Evolutionary conservation across 2,797 vertebrate genomes (phyloP), one percentile per base, ranked within the genome.

Genomic region (Cynodonichthys magdalenae): DNA sequence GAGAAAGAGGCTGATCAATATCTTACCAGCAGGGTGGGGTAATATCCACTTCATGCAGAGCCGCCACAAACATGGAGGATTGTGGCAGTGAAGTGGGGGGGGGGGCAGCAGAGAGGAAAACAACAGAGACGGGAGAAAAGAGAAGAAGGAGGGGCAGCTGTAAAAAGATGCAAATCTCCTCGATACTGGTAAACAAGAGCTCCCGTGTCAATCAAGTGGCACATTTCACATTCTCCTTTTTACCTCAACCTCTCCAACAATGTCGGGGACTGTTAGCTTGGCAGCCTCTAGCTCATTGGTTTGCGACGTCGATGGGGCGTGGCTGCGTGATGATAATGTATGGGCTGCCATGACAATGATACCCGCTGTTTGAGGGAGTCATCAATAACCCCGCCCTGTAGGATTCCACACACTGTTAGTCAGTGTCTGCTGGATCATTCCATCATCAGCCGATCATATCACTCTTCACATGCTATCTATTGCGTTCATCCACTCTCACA

Each of bases 11-110:
- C 79, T 88, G 88, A 92, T 93, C 92, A 82, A 93, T 93, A 91
- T 90, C 89, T 82, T 80, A 87, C 87, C 90, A 89, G 87, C 85
- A 89, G 88, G 88, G 88, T 90, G 87, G 89, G 87, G 91, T 89
- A 88, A 90, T 89, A 82, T 92, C 87, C 89, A 91, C 88, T 79
- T 70, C 85, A 82, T 85, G 75, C 85, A 85, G 86, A 29, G 77
- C 75, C 36, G 59, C 84, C 74, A 77, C 74, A 78, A 86, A 74
- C 55, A 18, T 66, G 57, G 62, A 70, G 86, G 81, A 79, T 71
- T 74, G 75, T 71, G 75, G 76, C 76, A 81, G 66, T 65, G 69
- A 67, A 53, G 69, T 10, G 6, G 62, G 70, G 68, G 31, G 52
- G 4, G 48, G 60, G 57, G 68, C 69, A 36, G 31, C 1, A 47